Base-by-base conservation (phyloP, 2,888 invertebrate genomes). In the Sthenelais limicola region DNA sequence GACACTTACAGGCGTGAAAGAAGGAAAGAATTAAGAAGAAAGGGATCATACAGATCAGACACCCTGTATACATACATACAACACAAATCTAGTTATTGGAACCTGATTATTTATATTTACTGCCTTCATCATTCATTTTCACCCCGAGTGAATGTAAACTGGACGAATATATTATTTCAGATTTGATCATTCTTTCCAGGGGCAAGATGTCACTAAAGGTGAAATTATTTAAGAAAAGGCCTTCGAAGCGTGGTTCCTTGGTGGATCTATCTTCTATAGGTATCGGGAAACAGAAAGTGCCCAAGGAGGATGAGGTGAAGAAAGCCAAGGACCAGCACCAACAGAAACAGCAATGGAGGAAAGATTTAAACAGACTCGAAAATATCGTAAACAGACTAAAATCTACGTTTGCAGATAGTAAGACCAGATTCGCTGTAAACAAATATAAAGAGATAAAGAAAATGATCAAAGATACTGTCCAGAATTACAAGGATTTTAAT, bases 401-500 rank as follows among this genome's bases (percentile, higher is more conserved):
- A 9, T 30, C 43, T 15, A 2, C 51, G 30, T 77, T 75, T 35
- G 24, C 35, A 21, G 30, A 38, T 9, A 69, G 72, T 56, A 77
- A 77, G 73, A 74, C 73, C 0, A 73, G 73, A 51, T 74, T 77
- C 32, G 76, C 76, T 26, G 30, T 77, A 33, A 72, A 74, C n/a
- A 49, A 76, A 26, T 77, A 77, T 49, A 76, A 77, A 30, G 71
- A 73, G 28, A 52, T 77, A 33, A 77, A 77, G 47, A 38, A 35
- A n/a, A 77, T 77, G 77, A 76, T 77, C 28, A 77, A 77, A 52
- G 68, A 68, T 18, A 68, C 76, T 3, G 43, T 74, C 21, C 24
- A 47, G 49, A 54, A 74, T 28, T 68, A 52, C 70, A 15, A 67
- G 32, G 47, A 28, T 68, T 24, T 58, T 30, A 12, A 54, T 24